Evolutionary conservation across 2,113 vertebrate genomes (phyloP), one percentile per base, ranked within the genome.

Genomic region (Dolichallabes microphthalmus): DNA sequence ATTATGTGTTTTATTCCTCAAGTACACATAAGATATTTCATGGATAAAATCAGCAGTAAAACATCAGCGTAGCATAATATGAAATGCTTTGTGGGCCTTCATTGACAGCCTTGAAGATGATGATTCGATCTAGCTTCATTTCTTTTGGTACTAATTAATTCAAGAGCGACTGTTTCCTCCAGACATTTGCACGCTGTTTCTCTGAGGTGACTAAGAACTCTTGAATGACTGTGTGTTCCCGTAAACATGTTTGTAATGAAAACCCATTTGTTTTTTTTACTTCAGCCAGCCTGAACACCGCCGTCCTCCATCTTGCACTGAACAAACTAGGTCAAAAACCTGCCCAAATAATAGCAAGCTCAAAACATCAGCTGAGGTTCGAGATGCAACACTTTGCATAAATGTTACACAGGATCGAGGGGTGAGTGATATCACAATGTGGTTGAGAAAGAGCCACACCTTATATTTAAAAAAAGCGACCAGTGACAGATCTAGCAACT

Each of bases 181-280:
- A 73, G 58, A 13, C 25, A 64, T n/a, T n/a, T 60, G 22, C 35
- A 20, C 61, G 25, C 35, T 60, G 30, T 60, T 74, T 73, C 17
- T n/a, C 32, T 19, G 53, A 58, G 82, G 15, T 73, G 66, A 73
- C 69, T 39, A 83, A 82, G 80, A 55, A 11, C 61, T 27, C 25
- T 81, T 9, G 13, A 45, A n/a, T 57, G 32, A 74, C 55, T 20
- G 25, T 61, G 25, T 61, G 74, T 74, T 60, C 22, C 68, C 74
- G 71, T 58, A 77, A 78, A 66, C 50, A 78, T 11, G 35, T 60
- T 52, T 27, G 63, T 78, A 79, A 68, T 68, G 69, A 45, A 63
- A 52, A 52, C 83, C 69, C 74, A 55, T 53, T 77, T 35, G 58
- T 84, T 77, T 55, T 77, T 35, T 35, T 35, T 35, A 55, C 39